phyloP scores from a whole-genome alignment of 2,113 vertebrate species.

The Oreotrochilus melanogaster region DNA sequence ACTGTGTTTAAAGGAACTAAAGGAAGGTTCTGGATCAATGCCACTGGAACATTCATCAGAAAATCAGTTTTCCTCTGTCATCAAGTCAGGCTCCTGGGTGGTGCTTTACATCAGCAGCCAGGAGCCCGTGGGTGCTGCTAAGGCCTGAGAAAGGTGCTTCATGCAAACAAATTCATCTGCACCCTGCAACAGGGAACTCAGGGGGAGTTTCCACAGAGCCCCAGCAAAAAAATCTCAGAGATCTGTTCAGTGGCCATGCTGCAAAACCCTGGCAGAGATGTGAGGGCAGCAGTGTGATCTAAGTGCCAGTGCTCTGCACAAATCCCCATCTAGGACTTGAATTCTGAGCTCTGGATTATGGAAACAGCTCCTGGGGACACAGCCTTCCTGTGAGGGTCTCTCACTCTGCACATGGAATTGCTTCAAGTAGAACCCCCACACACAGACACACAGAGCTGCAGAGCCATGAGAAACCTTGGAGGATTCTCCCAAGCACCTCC shows the following conservation, averaged over 20 bases:
- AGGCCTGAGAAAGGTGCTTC: not conserved
- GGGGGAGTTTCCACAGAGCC: not conserved
- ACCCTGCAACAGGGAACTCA: not conserved
- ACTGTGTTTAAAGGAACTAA: not conserved
- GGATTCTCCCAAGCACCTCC: not conserved
- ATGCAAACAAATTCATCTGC: not conserved
- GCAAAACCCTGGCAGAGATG: not conserved
- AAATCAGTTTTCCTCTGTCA: not conserved
- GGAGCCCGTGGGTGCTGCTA: not conserved
- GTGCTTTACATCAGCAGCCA: not conserved
- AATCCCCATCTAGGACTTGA: not conserved
- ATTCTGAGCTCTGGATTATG: not conserved
- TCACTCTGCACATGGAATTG: not conserved
- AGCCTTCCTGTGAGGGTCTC: not conserved
- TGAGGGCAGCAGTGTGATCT: not conserved
- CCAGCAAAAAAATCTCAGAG: not conserved
- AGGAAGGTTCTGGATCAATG: not conserved
- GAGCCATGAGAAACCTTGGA: not conserved
- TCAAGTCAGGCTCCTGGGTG: not conserved
- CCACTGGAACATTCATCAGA: not conserved
- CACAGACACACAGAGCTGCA: not conserved
- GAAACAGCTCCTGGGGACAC: not conserved
- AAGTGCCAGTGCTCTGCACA: not conserved
- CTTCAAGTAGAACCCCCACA: not conserved
- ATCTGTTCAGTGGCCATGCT: not conserved